These are phyloP conservation scores for Torymus aiolomorphi DNA, from an alignment of 2,888 invertebrate species.

Conservation along the genomic window DNA sequence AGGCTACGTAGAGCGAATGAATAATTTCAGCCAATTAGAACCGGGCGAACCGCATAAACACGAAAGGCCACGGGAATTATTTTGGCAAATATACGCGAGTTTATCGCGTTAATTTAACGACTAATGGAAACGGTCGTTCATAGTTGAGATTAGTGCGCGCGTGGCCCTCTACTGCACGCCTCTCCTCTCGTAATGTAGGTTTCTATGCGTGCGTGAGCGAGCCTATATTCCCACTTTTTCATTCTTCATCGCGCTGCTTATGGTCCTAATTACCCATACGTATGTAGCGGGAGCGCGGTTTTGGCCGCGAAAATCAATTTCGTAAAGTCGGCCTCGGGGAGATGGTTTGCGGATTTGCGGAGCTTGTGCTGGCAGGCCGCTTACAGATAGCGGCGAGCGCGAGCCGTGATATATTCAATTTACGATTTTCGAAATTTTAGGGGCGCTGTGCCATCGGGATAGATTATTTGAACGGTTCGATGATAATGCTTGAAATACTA, in stretches of 20 bases:
- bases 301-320: constrained; percentile 7
- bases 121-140: constrained; percentile 17
- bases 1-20: constrained; percentile 29
- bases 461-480: too few species aligned
- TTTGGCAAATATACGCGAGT: constrained; percentile 13
- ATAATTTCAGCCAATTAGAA: constrained; percentile 35
- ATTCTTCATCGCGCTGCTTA: too few species aligned
- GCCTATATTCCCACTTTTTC: not conserved
- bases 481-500: too few species aligned
- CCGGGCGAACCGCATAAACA: constrained; percentile 3
- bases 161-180: too few species aligned
- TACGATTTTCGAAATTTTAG: too few species aligned
- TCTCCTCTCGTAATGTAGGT: too few species aligned
- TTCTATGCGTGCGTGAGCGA: too few species aligned
- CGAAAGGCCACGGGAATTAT: not conserved
- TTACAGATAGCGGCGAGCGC: too few species aligned
- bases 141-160: constrained; percentile 11
- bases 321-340: constrained; percentile 10
- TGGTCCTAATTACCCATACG: too few species aligned
- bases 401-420: too few species aligned
- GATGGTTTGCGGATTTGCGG: not conserved
- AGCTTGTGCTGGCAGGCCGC: not conserved
- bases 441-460: too few species aligned
- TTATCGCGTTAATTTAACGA: constrained; percentile 21
- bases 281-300: not conserved